Base-by-base conservation (phyloP, 2,797 vertebrate genomes). In the Setipinna tenuifilis region DNA sequence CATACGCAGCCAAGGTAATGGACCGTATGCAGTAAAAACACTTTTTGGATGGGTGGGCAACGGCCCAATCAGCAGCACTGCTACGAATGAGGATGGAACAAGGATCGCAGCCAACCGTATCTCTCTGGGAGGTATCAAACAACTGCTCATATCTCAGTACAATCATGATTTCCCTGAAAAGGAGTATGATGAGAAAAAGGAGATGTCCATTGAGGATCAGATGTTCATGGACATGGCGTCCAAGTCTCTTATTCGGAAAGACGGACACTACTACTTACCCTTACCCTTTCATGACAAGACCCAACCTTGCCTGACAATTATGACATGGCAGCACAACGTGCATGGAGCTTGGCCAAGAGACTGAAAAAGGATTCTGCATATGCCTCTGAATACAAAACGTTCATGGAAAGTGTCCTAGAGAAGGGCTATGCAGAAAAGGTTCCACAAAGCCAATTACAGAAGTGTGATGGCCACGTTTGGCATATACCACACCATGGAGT, bases 401-500 rank as follows among this genome's bases (percentile, higher is more conserved):
- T 83, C 48, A 31, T 82, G 17, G 6, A 62, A 17, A 83, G 71
- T 23, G 21, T 82, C 3, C 50, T 84, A 0, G 31, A 11, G 1
- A 88, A 82, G 0, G 58, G 83, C 10, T 84, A 86, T 35, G 85
- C 85, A 1, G 82, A 89, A 35, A n/a, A 16, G 44, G 83, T 84
- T 23, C n/a, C 35, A 3, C 59, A 23, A 65, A 58, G 48, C n/a
- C 31, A 46, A 25, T 35, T 68, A 0, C 41, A 83, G 44, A 57
- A 41, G 46, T 25, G 6, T 19, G 65, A 84, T 6, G 83, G 84
- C 2, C 44, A n/a, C 3, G 65, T 88, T 0, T 89, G 84, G 87
- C 85, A 86, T n/a, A 87, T 88, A 17, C 86, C 84, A 3, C 86
- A 89, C 10, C 87, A 88, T n/a, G 44, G 83, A 0, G 50, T 85